Base-by-base conservation (phyloP, 2,113 vertebrate genomes). In the Rhabdornis inornatus region DNA sequence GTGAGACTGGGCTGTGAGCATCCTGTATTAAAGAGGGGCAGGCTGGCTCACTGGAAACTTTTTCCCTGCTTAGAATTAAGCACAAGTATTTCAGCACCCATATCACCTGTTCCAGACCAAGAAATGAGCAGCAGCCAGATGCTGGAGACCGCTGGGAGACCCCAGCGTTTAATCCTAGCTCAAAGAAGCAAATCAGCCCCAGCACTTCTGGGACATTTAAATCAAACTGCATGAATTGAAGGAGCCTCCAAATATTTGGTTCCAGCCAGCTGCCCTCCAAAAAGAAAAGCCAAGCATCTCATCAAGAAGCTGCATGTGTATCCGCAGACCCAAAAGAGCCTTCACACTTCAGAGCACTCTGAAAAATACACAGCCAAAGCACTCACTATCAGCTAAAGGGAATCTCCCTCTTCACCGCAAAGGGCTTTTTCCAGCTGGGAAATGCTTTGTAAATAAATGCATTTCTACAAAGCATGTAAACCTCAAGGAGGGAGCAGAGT, bases 291-390 rank as follows among this genome's bases (percentile, higher is more conserved):
- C 80, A 90, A 91, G 45, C 60, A 70, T 69, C 81, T 94, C 77
- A 76, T 95, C 82, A 90, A 57, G 76, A 78, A 92, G 66, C 93
- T 78, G 45, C 0, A 1, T 27, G 10, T 72, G 49, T 50, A 57
- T 87, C 87, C 82, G 79, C 83, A 89, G 83, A 50, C 65, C 6
- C 0, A n/a, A 90, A 95, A 94, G 95, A 92, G 21, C 76, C 86
- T 96, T 96, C 93, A 95, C 72, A 90, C 85, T 95, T 78, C 88
- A 93, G 83, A 96, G 90, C 42, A 3, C 85, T 92, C 87, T 77
- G 71, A 93, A 92, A 96, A 97, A 93, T 14, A 93, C 60, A 90
- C 64, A 94, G 60, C 39, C 88, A 92, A 66, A 89, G 83, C 64
- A 66, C 61, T 81, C 0, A 1, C 83, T 71, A 23, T 77, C 76